These are phyloP conservation scores for Erebia palarica DNA, from an alignment of 2,888 invertebrate species.

Conservation along the genomic window DNA sequence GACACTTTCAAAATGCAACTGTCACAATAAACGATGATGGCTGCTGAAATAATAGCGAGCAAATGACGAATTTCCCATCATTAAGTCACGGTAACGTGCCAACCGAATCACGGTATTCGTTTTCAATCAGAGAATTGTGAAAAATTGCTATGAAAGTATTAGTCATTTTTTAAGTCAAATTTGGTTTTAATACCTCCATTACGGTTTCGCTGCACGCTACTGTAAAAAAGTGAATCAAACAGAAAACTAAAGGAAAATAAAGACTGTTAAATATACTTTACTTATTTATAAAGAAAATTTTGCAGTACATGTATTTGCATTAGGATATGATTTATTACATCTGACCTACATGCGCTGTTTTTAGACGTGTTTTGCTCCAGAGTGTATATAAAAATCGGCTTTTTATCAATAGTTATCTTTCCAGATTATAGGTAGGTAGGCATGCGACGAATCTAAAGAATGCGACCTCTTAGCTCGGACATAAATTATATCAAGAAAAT, in stretches of 20 bases:
- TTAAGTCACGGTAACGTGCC: conserved; percentile 43
- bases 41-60: conserved; percentile 52
- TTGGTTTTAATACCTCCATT: conserved; percentile 32
- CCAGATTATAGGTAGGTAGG: too few relatives aligned
- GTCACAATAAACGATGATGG: conserved; percentile 55
- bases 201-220: conserved; percentile 32
- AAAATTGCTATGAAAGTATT: conserved; percentile 36
- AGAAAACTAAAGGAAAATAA: background rate
- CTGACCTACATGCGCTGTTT: too few relatives aligned
- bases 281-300: background rate
- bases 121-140: conserved; percentile 41
- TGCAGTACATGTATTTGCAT: too few relatives aligned
- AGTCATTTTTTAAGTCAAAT: conserved; percentile 31
- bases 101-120: conserved; percentile 40
- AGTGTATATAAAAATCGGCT: too few relatives aligned
- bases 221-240: conserved; percentile 17
- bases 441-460: too few relatives aligned
- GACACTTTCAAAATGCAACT: conserved; percentile 59
- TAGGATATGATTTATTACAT: background rate
- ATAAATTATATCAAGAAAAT: too few relatives aligned
- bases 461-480: too few relatives aligned
- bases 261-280: background rate
- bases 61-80: conserved; percentile 54
- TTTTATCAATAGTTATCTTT: too few relatives aligned
- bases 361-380: too few relatives aligned